Conservation (phyloP, 2,797 vertebrate species). For the Fundulus diaphanus region DNA sequence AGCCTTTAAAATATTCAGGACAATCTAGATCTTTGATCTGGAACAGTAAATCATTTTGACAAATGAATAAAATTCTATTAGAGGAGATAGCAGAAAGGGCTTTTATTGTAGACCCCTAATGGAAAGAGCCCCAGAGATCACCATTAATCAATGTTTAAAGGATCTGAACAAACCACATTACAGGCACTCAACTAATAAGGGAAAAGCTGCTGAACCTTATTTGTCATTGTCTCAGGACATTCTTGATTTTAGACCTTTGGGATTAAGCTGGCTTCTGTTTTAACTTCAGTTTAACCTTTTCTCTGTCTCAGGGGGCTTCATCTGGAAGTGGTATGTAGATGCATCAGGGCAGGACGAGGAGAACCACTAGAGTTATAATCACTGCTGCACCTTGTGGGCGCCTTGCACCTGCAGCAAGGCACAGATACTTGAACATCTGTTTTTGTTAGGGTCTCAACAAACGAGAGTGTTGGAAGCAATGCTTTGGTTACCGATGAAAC, state of each 20-base stretch:
- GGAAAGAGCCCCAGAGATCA: conserved; percentile 31
- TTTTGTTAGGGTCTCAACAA: not conserved
- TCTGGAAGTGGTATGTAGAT: conserved; percentile 31
- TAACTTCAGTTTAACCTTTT: conserved; percentile 35
- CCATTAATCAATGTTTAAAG: conserved; percentile 54
- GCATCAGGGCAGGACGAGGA: conserved; percentile 25
- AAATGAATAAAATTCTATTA: conserved; percentile 44
- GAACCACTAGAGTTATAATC: conserved; percentile 23
- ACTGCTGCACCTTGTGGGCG: conserved; percentile 8
- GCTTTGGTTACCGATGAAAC: conserved; percentile 6
- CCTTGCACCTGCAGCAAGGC: not conserved
- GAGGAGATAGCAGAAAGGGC: conserved; percentile 21
- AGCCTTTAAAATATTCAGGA: conserved; percentile 20
- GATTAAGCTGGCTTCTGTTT: conserved; percentile 26
- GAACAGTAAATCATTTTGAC: conserved; percentile 50
- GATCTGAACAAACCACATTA: conserved; percentile 47
- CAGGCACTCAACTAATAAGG: conserved; percentile 44
- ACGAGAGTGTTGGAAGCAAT: not conserved
- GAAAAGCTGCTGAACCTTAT: conserved; percentile 34
- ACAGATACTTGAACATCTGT: not conserved
- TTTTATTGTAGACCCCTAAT: conserved; percentile 36
- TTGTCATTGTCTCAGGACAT: conserved; percentile 45
- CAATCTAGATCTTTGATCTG: conserved; percentile 2
- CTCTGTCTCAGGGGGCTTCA: conserved; percentile 33
- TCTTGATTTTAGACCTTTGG: conserved; percentile 34